Evolutionary conservation across 1,140 invertebrate genomes (phyloP).

Genomic region (Brachionus manjavacas): DNA sequence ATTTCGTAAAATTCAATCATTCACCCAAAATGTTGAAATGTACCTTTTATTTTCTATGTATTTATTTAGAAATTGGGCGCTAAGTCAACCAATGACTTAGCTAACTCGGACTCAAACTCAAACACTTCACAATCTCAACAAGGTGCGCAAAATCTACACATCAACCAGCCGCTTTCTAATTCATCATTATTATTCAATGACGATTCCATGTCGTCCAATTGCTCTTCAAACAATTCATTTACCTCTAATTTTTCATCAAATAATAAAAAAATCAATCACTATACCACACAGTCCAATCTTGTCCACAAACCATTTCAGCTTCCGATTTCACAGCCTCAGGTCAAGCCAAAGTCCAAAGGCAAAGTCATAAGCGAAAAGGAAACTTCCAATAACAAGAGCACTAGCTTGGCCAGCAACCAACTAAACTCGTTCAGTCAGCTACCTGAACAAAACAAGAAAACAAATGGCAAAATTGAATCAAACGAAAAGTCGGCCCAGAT

Average conservation of each 20-base stretch:
- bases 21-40: neutral
- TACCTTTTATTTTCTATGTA: conserved; percentile 1
- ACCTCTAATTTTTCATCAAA: conserved; percentile 29
- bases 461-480: neutral
- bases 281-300: neutral
- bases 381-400: neutral
- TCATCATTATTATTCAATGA: conserved; percentile 21
- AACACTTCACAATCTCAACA: neutral
- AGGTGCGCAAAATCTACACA: neutral
- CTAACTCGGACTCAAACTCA: conserved; percentile 10
- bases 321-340: neutral
- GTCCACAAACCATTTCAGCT: conserved; percentile 3
- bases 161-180: neutral
- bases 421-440: neutral
- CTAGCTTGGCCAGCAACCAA: neutral
- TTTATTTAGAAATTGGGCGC: conserved; percentile 35
- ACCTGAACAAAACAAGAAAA: neutral
- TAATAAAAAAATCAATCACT: neutral
- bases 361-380: neutral
- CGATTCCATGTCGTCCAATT: conserved; percentile 41
- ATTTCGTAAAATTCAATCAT: conserved; percentile 1
- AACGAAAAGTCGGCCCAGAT: neutral
- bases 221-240: conserved; percentile 32
- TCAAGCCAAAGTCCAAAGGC: neutral
- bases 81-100: conserved; percentile 8